A percentile compares a stretch with the other conserved stretches of the same genome.
phyloP scores from a whole-genome alignment of 2,888 invertebrate genomes.

The Amblyteles armatorius region DNA sequence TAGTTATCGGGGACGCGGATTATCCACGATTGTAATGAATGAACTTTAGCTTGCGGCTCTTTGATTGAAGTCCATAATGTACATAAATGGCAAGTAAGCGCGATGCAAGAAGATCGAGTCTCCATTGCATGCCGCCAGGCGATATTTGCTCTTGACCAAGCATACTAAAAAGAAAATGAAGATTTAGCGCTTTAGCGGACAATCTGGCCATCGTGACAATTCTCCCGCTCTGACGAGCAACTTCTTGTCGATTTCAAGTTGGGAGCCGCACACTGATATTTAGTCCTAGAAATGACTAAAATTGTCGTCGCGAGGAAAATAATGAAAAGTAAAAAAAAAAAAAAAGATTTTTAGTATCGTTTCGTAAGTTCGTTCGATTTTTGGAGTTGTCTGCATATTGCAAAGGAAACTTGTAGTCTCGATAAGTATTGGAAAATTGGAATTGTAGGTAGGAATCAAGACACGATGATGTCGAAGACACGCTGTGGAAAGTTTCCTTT shows the following conservation, averaged over 20 bases:
- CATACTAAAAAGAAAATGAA: not conserved
- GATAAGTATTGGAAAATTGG: not conserved
- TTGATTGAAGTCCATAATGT: not conserved
- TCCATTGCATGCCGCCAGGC: not conserved
- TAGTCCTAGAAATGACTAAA: not conserved
- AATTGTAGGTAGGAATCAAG: not conserved
- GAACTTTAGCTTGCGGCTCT: not conserved
- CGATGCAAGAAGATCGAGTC: not conserved
- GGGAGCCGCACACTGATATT: not conserved
- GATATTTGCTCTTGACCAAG: not conserved
- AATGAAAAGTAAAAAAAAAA: not conserved
- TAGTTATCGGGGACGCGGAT: not conserved
- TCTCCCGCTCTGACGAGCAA: not conserved
- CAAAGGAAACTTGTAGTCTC: not conserved
- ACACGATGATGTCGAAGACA: not conserved
- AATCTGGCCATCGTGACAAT: not conserved
- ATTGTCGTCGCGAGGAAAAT: not conserved
- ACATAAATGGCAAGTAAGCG: not conserved
- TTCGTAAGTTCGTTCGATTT: not conserved
- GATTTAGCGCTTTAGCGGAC: not conserved
- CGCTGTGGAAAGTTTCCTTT: not conserved
- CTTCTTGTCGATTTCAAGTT: not conserved
- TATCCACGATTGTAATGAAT: not conserved
- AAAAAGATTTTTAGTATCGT: not conserved
- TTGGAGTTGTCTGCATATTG: not conserved